A percentile compares a stretch with the other conserved stretches of the same genome.
Evolutionary conservation across 2,797 vertebrate genomes (phyloP).

Genomic region (Sylvilagus floridanus): DNA sequence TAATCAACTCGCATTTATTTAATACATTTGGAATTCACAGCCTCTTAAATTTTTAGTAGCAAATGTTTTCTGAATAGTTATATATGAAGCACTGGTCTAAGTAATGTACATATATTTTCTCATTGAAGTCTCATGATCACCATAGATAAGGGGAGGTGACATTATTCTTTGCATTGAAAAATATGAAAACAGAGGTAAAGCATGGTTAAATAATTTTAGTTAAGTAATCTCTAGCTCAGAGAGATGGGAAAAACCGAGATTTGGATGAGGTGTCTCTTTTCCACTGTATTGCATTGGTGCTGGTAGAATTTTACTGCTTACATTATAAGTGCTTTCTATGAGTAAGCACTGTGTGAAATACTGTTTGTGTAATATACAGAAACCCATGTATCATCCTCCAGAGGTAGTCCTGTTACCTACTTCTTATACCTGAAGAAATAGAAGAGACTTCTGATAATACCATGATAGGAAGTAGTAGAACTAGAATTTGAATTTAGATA

Average conservation of each 20-base stretch:
- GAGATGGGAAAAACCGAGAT: neutral
- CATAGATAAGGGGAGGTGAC: neutral
- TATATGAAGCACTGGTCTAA: neutral
- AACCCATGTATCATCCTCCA: neutral
- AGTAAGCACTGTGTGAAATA: neutral
- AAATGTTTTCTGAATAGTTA: neutral
- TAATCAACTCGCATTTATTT: constrained; percentile 32
- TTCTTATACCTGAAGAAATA: neutral
- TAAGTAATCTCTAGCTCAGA: neutral
- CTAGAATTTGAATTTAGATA: neutral
- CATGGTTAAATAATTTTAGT: neutral
- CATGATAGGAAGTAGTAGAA: neutral
- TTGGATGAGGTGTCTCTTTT: neutral
- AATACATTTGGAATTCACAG: constrained; percentile 5
- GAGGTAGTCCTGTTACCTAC: neutral
- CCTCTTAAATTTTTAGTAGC: neutral
- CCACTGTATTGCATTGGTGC: neutral
- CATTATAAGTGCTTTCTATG: neutral
- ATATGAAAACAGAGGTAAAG: neutral
- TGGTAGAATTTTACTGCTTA: neutral
- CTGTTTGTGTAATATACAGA: neutral
- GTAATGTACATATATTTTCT: constrained; percentile 7
- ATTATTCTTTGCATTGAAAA: neutral
- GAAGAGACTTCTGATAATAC: neutral
- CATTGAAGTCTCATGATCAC: neutral